phyloP scores from a whole-genome alignment of 1,140 invertebrate species.

The Delia radicum region DNA sequence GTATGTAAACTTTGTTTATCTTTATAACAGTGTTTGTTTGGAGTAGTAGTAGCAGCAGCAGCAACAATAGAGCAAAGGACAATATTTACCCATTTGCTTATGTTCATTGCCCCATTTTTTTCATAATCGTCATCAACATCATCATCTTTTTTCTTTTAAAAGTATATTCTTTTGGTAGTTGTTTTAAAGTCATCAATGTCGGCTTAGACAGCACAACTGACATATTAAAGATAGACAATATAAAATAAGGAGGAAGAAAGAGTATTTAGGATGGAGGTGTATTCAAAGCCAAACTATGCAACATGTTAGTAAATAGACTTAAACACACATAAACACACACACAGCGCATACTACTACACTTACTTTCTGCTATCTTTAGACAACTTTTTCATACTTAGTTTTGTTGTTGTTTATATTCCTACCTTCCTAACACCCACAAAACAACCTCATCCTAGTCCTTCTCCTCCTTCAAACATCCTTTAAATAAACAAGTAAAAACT shows the following conservation, averaged over 20 bases:
- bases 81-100: slow-evolving; percentile 17
- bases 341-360: not conserved
- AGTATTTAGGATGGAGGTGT: not conserved
- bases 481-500: slow-evolving; percentile 14
- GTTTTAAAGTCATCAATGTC: slow-evolving; percentile 15
- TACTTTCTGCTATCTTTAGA: not conserved
- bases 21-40: not conserved
- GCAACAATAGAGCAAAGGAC: not conserved
- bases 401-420: not conserved
- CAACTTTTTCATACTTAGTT: not conserved
- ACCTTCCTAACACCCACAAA: too few species aligned
- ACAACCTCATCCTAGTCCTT: too few species aligned
- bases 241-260: not conserved
- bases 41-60: not conserved
- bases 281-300: slow-evolving; percentile 4
- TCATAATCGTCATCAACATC: not conserved
- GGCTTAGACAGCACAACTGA: slow-evolving; percentile 19
- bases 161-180: not conserved
- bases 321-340: not conserved
- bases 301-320: slow-evolving; percentile 9
- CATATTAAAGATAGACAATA: slow-evolving; percentile 13
- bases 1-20: not conserved
- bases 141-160: not conserved
- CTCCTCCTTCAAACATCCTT: not conserved
- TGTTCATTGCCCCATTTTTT: slow-evolving; percentile 7